Base-by-base conservation (phyloP, 23 tunicate genomes). In the Styela clava region DNA sequence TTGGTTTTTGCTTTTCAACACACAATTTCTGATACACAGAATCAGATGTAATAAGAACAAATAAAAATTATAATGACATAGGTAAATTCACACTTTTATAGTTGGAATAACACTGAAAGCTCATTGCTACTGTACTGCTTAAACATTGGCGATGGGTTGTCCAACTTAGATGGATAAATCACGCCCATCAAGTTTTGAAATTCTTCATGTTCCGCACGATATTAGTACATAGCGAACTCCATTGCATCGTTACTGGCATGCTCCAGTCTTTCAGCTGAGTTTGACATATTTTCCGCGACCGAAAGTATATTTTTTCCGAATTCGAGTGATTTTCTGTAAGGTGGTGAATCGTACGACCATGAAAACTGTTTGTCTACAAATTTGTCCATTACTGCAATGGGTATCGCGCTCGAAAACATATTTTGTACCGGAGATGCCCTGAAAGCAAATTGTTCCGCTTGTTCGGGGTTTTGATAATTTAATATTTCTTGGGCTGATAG, bases 211-310 rank as follows among this genome's bases (percentile, higher is more conserved):
- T n/a, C n/a, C n/a, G n/a, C 56, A 44, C 7, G 56, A 5, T 3
- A 25, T 76, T 52, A 76, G 65, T 35, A 76, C 81, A 76, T 44
- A 27, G 81, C 81, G 27, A 76, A 76, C 33, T 76, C 81, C 81
- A 76, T 76, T 21, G 64, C 27, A 33, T 76, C 81, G 9, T 36
- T 76, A 20, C 64, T 44, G 30, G 64, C 27, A 25, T 76, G 81
- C 62, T 76, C 81, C 18, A 76, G 81, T 76, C 65, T 36, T 76
- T 76, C 81, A 9, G 81, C 44, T 5, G 81, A 76, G 65, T 52
- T 44, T 24, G 81, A 44, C 16, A 76, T n/a, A 52, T 56, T 52
- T 76, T 76, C 81, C 0, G 29, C 64, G 9, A 44, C 81, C 0
- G 27, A 52, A 27, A 76, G 33, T 19, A 22, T 76, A 22, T 23